These are phyloP conservation scores for Brachionus manjavacas DNA, from an alignment of 1,140 invertebrate genomes.

Conservation along the genomic window DNA sequence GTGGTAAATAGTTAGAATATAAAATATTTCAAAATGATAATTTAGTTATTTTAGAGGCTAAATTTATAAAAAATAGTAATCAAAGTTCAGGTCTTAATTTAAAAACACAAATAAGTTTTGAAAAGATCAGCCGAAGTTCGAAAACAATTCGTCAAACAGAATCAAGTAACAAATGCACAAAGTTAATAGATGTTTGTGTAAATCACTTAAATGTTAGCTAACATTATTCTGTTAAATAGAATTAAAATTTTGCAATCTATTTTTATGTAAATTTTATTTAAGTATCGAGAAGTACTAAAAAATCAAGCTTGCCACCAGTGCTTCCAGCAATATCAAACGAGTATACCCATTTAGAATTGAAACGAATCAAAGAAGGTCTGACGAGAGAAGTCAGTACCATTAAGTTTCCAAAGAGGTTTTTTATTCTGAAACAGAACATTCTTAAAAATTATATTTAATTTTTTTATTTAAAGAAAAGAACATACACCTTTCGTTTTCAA, in stretches of 20 bases:
- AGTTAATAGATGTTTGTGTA: neutral
- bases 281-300: neutral
- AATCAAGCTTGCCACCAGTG: neutral
- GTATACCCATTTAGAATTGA: neutral
- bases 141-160: neutral
- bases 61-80: neutral
- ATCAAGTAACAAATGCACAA: neutral
- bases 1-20: neutral
- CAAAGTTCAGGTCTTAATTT: neutral
- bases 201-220: constrained; percentile 1
- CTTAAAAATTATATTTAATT: neutral
- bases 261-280: neutral
- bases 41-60: neutral
- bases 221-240: neutral
- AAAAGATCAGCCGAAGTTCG: neutral
- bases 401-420: constrained; percentile 14
- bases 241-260: neutral
- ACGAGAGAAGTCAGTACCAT: neutral
- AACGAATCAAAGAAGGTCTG: constrained; percentile 13
- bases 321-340: neutral
- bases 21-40: neutral
- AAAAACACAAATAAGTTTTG: neutral
- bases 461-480: constrained; percentile 24
- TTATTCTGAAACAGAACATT: neutral
- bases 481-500: constrained; percentile 40